Conservation (phyloP, 2,797 vertebrate genomes). For the Sebastolobus altivelis region DNA sequence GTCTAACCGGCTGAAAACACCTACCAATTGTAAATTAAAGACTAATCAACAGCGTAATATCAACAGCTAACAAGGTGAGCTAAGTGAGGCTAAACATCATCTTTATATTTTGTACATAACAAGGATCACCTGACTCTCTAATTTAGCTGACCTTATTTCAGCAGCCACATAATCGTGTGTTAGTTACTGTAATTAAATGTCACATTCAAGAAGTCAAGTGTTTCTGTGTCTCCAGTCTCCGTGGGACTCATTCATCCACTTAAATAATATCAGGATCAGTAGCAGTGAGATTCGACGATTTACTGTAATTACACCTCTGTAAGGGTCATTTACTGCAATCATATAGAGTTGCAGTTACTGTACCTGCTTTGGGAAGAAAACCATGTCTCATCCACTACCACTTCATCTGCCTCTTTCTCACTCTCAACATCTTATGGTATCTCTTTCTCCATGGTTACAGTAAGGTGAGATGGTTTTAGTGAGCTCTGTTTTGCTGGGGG, state of each 20-base stretch:
- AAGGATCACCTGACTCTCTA: neutral
- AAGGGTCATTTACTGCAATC: constrained; percentile 26
- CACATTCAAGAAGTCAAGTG: constrained; percentile 21
- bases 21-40: neutral
- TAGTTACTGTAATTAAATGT: constrained; percentile 20
- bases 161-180: constrained; percentile 6
- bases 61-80: neutral
- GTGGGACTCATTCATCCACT: constrained; percentile 13
- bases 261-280: constrained; percentile 4
- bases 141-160: neutral
- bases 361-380: neutral
- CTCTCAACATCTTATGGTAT: neutral
- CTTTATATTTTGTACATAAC: neutral
- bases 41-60: neutral
- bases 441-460: neutral
- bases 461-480: neutral
- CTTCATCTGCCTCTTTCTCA: neutral
- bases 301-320: constrained; percentile 25
- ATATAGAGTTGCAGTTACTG: neutral
- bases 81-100: neutral
- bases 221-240: constrained; percentile 3
- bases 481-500: too few relatives aligned
- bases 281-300: constrained; percentile 2
- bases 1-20: neutral
- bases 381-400: too few relatives aligned